phyloP scores from a whole-genome alignment of 1,140 invertebrate genomes.

The Heliconius eleuchia region DNA sequence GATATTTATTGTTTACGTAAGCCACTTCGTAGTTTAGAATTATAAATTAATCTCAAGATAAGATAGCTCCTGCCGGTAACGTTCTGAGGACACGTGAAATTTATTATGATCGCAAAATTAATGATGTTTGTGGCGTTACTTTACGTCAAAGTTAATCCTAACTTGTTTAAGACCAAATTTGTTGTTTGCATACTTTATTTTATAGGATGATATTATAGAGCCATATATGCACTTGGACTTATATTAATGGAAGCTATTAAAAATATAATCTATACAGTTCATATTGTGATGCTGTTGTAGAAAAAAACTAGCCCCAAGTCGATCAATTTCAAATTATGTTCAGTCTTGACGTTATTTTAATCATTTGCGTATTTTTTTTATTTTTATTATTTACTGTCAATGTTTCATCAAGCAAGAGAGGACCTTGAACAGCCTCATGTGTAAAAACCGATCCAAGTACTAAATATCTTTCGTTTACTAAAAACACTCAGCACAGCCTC shows the following conservation, averaged over 20 bases:
- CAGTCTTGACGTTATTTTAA: conserved; percentile 42
- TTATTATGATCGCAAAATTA: conserved; percentile 28
- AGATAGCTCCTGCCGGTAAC: conserved; percentile 46
- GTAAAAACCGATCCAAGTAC: conserved; percentile 13
- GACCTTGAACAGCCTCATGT: conserved; percentile 10
- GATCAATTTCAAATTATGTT: conserved; percentile 30
- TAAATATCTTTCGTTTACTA: conserved; percentile 39
- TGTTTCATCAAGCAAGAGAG: conserved; percentile 33
- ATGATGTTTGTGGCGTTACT: conserved; percentile 10
- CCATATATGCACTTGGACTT: neutral
- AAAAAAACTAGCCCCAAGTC: conserved; percentile 77
- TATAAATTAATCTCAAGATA: conserved; percentile 56
- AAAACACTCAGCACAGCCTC: conserved; percentile 42
- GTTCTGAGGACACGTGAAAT: conserved; percentile 41
- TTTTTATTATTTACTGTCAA: conserved; percentile 32
- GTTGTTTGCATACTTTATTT: neutral
- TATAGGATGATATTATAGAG: conserved; percentile 2
- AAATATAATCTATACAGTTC: conserved; percentile 16
- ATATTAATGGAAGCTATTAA: neutral
- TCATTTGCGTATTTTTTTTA: conserved; percentile 42
- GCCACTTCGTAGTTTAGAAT: conserved; percentile 40
- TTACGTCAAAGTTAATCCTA: conserved; percentile 23
- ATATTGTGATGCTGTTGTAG: conserved; percentile 69
- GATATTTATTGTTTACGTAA: conserved; percentile 44
- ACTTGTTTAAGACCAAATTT: neutral